Evolutionary conservation across 2,888 invertebrate genomes (phyloP).

Genomic region (Euzetes globulus): DNA sequence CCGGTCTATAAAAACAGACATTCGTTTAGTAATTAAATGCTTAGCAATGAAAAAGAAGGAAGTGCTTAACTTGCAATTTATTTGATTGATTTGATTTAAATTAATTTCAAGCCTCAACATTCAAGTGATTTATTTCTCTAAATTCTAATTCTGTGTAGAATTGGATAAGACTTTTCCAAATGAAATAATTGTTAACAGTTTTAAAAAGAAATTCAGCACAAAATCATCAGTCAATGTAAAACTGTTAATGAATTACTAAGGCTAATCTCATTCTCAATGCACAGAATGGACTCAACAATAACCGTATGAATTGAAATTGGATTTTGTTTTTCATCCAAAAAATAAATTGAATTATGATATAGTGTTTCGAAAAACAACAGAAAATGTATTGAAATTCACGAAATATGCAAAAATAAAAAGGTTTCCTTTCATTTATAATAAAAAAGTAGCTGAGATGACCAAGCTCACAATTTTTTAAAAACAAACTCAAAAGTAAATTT

Average conservation of each 20-base stretch:
- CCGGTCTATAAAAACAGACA: constrained; percentile 15
- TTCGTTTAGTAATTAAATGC: not conserved
- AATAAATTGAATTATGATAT: not conserved
- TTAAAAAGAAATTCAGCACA: not conserved
- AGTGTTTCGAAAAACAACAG: not conserved
- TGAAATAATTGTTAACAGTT: not conserved
- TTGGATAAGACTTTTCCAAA: not conserved
- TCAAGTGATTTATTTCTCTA: not conserved
- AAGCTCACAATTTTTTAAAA: not conserved
- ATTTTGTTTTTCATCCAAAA: not conserved
- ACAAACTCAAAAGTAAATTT: too few relatives aligned
- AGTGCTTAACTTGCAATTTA: not conserved
- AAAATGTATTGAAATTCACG: too few relatives aligned
- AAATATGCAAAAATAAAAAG: too few relatives aligned
- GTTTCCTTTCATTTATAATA: too few relatives aligned
- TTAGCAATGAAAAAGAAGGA: not conserved
- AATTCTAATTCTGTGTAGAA: too few relatives aligned
- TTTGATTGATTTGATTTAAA: constrained; percentile 4
- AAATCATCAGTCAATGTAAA: constrained; percentile 12
- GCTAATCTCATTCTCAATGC: too few relatives aligned
- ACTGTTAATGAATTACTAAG: not conserved
- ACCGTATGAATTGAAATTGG: not conserved
- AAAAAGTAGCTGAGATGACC: too few relatives aligned
- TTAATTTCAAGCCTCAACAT: not conserved
- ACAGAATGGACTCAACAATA: not conserved